Base-by-base conservation (phyloP, 2,888 invertebrate genomes). In the Altica lythri region DNA sequence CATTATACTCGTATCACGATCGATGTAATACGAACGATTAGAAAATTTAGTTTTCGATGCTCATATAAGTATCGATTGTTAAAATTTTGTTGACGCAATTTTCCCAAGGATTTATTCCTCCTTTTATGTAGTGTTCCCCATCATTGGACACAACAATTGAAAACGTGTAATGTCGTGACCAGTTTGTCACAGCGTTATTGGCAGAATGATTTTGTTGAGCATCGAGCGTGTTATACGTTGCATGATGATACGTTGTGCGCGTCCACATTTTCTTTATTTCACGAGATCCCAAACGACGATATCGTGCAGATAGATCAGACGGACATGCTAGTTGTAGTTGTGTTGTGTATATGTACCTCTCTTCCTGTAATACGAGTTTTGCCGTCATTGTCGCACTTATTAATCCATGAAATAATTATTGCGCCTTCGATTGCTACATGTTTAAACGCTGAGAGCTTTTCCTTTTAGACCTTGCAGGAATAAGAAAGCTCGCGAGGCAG, bases 211-310 rank as follows among this genome's bases (percentile, higher is more conserved):
- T 61, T 55, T 52, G 62, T 55, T 47, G 66, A 68, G 68, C 68
- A 68, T 68, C 46, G 66, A 69, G 68, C 68, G 69, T 71, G 69
- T 59, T 40, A 45, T 64, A 67, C 54, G 63, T 69, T 65, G 69
- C 69, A 70, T 69, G 70, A 70, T 69, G 68, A 63, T 61, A 61
- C 62, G 60, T 61, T 57, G 60, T 55, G 59, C 50, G 58, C 59
- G 61, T 62, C 62, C 63, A 59, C 61, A 60, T 63, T 64, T n/a
- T 65, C 63, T 61, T 46, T 46, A 46, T 46, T 53, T 60, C 50
- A 58, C 59, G 68, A 70, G 46, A 46, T 46, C 37, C 68, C 63
- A 57, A 60, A 59, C 53, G 29, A 54, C 48, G 59, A 59, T 59
- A 59, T 34, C 51, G 35, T 35, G 59, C 19, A 34, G 45, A 22